Base-by-base conservation (phyloP, 2,888 invertebrate species). In the Drosophila quinaria region DNA sequence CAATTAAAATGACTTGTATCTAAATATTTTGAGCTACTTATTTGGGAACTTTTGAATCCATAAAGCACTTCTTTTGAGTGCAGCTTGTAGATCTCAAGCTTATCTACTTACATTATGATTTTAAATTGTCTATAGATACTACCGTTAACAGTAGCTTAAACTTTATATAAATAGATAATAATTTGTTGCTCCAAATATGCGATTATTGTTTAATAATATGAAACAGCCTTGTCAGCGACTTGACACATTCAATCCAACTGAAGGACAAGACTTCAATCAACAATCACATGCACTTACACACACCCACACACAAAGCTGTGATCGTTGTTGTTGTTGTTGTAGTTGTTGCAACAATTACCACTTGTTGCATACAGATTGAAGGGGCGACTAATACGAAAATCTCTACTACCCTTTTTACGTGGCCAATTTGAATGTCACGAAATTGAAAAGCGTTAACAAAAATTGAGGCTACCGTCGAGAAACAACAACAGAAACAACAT, bases 381-480 rank as follows among this genome's bases (percentile, higher is more conserved):
- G 25, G 41, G 62, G 51, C 46, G 47, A 59, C 65, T 76, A 80
- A 80, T 77, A 60, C 66, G 56, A 66, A 75, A 80, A 80, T 77
- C 62, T 56, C 8, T 71, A 61, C 78, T 71, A 61, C 78, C 81
- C 77, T 77, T 80, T 77, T 77, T 76, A 80, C 61, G 80, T 80
- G 77, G 42, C 54, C 76, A 71, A 84, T 90, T 84, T 86, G 81
- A 89, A 83, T 88, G 89, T 90, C 90, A 84, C 87, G 87, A 82
- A 72, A 80, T 87, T 74, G 75, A 85, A 88, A 78, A 87, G 56
- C 66, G 59, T 69, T 60, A 62, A 55, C 52, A 55, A 60, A 64
- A 71, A 76, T 66, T 84, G 67, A 55, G 50, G 69, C 83, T 85
- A 76, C 73, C 58, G 81, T 65, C 42, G 50, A 25, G 35, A 13